These are phyloP conservation scores for Vultur gryphus DNA, from an alignment of 2,797 vertebrate species.

Conservation along the genomic window DNA sequence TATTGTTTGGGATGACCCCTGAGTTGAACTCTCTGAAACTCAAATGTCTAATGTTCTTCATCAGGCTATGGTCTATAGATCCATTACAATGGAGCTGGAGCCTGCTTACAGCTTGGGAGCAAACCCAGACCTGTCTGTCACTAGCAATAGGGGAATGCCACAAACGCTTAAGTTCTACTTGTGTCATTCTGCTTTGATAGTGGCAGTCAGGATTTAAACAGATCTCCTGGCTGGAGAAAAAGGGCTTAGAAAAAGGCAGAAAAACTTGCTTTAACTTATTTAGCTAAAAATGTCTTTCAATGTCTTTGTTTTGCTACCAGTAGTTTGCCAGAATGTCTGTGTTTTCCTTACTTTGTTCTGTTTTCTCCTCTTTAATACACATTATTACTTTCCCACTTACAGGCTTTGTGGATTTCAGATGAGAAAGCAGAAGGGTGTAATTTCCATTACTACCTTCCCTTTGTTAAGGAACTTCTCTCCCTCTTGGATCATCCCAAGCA, in stretches of 20 bases:
- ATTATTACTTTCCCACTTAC: background rate
- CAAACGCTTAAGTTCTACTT: background rate
- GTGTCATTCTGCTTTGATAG: slow-evolving; percentile 21
- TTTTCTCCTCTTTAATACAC: background rate
- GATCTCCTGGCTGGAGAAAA: background rate
- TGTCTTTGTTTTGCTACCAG: background rate
- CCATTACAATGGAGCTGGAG: slow-evolving; percentile 49
- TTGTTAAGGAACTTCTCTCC: background rate
- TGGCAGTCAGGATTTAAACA: background rate
- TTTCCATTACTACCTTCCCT: background rate
- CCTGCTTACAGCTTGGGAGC: slow-evolving; percentile 50
- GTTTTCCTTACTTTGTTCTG: background rate
- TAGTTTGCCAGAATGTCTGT: background rate
- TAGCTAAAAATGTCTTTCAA: background rate
- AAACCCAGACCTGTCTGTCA: slow-evolving; percentile 39
- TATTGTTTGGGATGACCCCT: slow-evolving; percentile 61
- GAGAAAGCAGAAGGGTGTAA: background rate
- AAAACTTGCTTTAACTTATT: background rate
- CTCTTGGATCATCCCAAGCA: background rate
- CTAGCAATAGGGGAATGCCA: slow-evolving; percentile 4
- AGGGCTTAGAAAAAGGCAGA: background rate
- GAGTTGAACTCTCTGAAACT: slow-evolving; percentile 58
- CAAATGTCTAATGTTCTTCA: slow-evolving; percentile 60
- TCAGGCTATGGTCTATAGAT: slow-evolving; percentile 58
- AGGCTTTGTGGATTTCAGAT: background rate